Conservation (phyloP, 2,888 invertebrate genomes). For the Macrostomum cliftonense region DNA sequence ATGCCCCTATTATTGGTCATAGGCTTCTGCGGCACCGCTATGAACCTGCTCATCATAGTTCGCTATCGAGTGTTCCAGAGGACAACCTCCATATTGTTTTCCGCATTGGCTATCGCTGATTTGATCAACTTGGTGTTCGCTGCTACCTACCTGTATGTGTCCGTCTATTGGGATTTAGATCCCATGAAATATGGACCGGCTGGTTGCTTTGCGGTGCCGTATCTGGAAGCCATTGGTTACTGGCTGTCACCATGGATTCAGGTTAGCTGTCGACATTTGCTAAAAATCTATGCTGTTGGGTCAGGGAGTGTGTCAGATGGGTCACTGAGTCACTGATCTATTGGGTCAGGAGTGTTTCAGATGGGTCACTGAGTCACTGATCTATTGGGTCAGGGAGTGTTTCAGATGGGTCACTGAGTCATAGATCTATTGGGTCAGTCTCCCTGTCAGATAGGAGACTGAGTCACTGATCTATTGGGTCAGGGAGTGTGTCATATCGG, state of each 20-base stretch:
- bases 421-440: too few species aligned
- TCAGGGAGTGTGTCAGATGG: too few species aligned
- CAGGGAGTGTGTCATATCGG: too few species aligned
- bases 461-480: too few species aligned
- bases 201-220: background rate
- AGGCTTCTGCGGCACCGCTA: background rate
- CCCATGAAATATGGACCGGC: background rate
- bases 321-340: too few species aligned
- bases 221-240: conserved; percentile 3
- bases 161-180: background rate
- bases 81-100: background rate
- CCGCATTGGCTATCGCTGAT: background rate
- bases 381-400: too few species aligned
- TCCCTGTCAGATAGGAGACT: too few species aligned
- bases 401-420: too few species aligned
- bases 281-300: too few species aligned
- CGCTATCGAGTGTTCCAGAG: background rate
- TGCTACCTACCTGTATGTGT: conserved; percentile 1
- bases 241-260: conserved; percentile 4
- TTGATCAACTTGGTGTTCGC: conserved; percentile 3
- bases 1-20: background rate
- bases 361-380: too few species aligned
- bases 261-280: too few species aligned
- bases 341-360: too few species aligned
- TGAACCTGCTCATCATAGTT: background rate